These are phyloP conservation scores for Geotrupes spiniger DNA, from an alignment of 2,888 invertebrate species.

Conservation along the genomic window DNA sequence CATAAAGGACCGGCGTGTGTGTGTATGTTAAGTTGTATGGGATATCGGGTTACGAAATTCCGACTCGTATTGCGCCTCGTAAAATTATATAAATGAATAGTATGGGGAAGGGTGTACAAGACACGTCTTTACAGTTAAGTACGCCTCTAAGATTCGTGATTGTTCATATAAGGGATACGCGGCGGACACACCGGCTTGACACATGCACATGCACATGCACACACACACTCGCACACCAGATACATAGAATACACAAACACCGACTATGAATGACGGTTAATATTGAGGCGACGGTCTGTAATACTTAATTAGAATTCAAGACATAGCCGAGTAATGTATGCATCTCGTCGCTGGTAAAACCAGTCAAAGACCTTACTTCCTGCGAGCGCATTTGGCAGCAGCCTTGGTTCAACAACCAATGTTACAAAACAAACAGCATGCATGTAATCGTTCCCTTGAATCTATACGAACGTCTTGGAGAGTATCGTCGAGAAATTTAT, in stretches of 20 bases:
- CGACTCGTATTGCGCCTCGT: slow-evolving; percentile 7
- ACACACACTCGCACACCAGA: slow-evolving; percentile 7
- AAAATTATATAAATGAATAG: slow-evolving; percentile 13
- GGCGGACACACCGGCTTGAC: not conserved
- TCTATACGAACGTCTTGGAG: not conserved
- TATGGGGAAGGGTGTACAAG: slow-evolving; percentile 10
- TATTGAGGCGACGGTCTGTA: slow-evolving; percentile 22
- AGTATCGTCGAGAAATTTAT: too few species aligned
- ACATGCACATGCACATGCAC: too few species aligned
- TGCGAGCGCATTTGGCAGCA: slow-evolving; percentile 30
- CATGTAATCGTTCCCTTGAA: slow-evolving; percentile 13
- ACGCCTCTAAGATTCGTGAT: slow-evolving; percentile 19
- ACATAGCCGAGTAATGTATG: slow-evolving; percentile 28
- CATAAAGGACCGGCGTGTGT: not conserved
- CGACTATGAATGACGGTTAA: slow-evolving; percentile 24
- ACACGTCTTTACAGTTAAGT: slow-evolving; percentile 19
- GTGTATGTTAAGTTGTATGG: not conserved
- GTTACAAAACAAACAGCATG: slow-evolving; percentile 17
- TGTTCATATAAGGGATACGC: slow-evolving; percentile 16
- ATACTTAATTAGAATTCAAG: slow-evolving; percentile 29
- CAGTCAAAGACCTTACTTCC: slow-evolving; percentile 32
- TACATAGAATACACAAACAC: slow-evolving; percentile 16
- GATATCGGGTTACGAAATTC: slow-evolving; percentile 8
- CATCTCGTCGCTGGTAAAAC: slow-evolving; percentile 28
- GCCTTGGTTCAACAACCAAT: slow-evolving; percentile 21